phyloP scores from a whole-genome alignment of 2,113 vertebrate species.

The Thalassarche chlororhynchos region DNA sequence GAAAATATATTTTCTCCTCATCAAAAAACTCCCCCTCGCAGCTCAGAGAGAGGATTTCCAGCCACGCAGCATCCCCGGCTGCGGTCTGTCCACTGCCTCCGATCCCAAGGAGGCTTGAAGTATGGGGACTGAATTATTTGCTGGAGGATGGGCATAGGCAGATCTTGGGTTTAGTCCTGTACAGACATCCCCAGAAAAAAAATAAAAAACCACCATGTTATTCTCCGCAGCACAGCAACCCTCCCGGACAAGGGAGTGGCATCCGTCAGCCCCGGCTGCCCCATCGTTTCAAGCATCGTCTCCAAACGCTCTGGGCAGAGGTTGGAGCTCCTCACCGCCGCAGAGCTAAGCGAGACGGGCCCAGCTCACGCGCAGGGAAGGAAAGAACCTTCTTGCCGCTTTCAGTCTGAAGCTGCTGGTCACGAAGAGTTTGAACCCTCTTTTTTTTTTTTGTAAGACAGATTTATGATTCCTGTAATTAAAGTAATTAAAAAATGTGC shows the following conservation, averaged over 20 bases:
- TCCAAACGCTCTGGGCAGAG: not conserved
- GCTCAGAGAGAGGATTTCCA: not conserved
- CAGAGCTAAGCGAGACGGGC: not conserved
- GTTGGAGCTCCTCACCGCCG: not conserved
- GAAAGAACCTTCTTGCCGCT: too few relatives aligned
- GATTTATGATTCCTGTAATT: not conserved
- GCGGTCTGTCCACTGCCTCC: not conserved
- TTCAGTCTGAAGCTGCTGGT: not conserved
- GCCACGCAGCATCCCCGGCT: not conserved
- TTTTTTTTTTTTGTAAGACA: not conserved
- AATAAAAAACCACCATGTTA: too few relatives aligned
- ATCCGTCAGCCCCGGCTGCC: not conserved
- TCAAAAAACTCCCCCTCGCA: not conserved
- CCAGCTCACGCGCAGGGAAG: fast-evolving
- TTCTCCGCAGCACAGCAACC: fast-evolving
- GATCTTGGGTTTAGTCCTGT: not conserved
- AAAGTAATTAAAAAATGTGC: fast-evolving
- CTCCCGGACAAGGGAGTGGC: not conserved
- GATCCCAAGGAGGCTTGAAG: not conserved
- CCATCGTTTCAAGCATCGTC: not conserved
- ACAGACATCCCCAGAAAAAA: not conserved
- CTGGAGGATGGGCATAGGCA: not conserved
- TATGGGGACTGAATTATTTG: not conserved
- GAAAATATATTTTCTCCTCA: too few relatives aligned
- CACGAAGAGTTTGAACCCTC: not conserved